phyloP scores from a whole-genome alignment of 2,888 invertebrate genomes.

The Muschampia staudingeri region DNA sequence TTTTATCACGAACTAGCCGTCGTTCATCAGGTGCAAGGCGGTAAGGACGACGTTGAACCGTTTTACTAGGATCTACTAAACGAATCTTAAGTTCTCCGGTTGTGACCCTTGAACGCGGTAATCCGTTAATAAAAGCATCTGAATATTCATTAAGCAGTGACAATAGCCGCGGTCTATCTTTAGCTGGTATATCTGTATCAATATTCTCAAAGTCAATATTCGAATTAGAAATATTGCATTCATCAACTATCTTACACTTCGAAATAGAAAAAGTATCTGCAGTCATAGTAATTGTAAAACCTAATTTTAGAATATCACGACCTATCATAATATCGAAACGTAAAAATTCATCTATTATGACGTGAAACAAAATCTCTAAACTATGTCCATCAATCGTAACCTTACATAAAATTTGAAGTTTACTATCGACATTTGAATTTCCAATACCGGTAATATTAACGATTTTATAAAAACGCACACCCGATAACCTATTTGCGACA shows the following conservation, averaged over 20 bases:
- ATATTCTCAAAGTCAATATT: not conserved
- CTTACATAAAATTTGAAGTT: not conserved
- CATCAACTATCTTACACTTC: not conserved
- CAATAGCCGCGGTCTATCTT: not conserved
- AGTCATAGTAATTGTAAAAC: slow-evolving; percentile 7
- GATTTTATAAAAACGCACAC: slow-evolving; percentile 20
- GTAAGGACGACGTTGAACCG: slow-evolving; percentile 57
- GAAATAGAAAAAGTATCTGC: slow-evolving; percentile 7
- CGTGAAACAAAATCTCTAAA: slow-evolving; percentile 1
- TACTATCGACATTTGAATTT: slow-evolving; percentile 8
- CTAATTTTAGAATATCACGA: slow-evolving; percentile 11
- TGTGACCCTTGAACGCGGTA: not conserved
- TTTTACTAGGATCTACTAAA: slow-evolving; percentile 38
- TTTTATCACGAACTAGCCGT: slow-evolving; percentile 24
- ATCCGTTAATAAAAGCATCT: not conserved
- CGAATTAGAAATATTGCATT: not conserved
- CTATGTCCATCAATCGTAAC: not conserved
- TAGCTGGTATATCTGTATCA: not conserved
- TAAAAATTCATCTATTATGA: not conserved
- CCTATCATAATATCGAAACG: slow-evolving; percentile 21
- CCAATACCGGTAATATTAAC: slow-evolving; percentile 40
- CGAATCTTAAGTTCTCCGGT: slow-evolving; percentile 23
- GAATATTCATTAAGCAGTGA: not conserved
- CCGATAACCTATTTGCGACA: slow-evolving; percentile 34
- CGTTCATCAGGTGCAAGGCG: slow-evolving; percentile 41